Evolutionary conservation across 2,797 vertebrate genomes (phyloP), one percentile per base, ranked within the genome.

Genomic region (Myotis vivesi): DNA sequence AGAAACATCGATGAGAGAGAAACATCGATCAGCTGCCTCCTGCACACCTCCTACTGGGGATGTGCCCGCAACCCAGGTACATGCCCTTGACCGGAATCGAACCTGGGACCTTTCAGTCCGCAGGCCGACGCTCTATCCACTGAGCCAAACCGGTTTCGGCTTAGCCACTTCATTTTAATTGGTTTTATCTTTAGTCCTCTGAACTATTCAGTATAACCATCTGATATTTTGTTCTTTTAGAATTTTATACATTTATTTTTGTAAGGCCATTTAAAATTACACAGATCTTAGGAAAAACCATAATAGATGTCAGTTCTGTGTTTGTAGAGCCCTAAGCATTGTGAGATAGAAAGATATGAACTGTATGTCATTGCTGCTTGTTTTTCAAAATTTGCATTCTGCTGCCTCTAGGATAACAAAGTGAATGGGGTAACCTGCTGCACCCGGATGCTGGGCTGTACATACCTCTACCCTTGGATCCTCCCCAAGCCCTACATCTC

Each of bases 351-450:
- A 92, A 91, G 59, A 84, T 33, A 44, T 0, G 41, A 81, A 46
- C 55, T 53, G 8, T 44, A 22, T 55, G 23, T 94, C 62, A 38
- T 44, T 85, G 49, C 80, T 89, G 89, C 90, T 82, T 97, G 66
- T 87, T 17, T 17, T 91, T 96, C 41, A 90, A 66, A 82, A 73
- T 88, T 68, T 89, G 13, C 91, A 44, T 94, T 97, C 87, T 98
- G 41, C 92, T 86, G 49, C 94, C 84, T 98, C 36, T 94, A 99
- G 99, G 99, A 99, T 98, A 99, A 99, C 98, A 99, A 99, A 98
- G 99, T 99, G 96, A 99, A 99, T 28, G 99, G 99, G 10, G 99
- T 99, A 82, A 99, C 99, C 44, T 99, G 99, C 98, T 99, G 99
- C 97, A 99, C 99, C 91, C 99, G 99, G 92, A 98, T 99, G 98